Base-by-base conservation (phyloP, 2,888 invertebrate species). In the Apomyelois bistriatella region DNA sequence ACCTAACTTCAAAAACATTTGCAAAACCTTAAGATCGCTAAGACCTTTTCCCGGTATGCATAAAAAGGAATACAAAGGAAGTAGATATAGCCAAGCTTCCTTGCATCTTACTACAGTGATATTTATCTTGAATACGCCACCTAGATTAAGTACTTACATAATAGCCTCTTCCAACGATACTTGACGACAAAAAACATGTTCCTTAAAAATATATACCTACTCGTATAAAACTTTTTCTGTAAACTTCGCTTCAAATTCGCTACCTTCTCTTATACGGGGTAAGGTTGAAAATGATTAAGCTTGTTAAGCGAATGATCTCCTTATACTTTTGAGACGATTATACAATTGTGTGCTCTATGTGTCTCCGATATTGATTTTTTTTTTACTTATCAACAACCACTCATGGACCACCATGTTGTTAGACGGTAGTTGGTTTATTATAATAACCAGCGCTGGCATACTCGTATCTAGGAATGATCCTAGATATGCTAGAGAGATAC, bases 141-240 rank as follows among this genome's bases (percentile, higher is more conserved):
- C 61, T 60, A 66, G 70, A 73, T 70, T 72, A 74, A 72, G 64
- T 68, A 60, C 63, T 66, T 65, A 65, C 60, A 62, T 66, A 67
- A 72, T 67, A 55, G 60, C 64, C 48, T 59, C 64, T 65, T 64
- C 65, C 66, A 59, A 62, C 28, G 38, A 9, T 13, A 37, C 48
- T 38, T 53, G 38, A 55, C 53, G 52, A 52, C 37, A 54, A 54
- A 46, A 38, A 48, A 48, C 22, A 48, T 28, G 48, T 38, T 48
- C 12, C 22, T 22, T 48, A n/a, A n/a, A n/a, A 3, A 28, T 28
- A 28, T 7, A 28, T 5, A 3, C 32, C 22, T 36, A 37, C 17
- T 13, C 22, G 17, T 48, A 37, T 37, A 36, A n/a, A n/a, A n/a
- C n/a, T 48, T 37, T 37, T 48, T 17, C 22, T 37, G 10, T 6